phyloP scores from a whole-genome alignment of 2,797 vertebrate genomes.

The Lophius americanus region DNA sequence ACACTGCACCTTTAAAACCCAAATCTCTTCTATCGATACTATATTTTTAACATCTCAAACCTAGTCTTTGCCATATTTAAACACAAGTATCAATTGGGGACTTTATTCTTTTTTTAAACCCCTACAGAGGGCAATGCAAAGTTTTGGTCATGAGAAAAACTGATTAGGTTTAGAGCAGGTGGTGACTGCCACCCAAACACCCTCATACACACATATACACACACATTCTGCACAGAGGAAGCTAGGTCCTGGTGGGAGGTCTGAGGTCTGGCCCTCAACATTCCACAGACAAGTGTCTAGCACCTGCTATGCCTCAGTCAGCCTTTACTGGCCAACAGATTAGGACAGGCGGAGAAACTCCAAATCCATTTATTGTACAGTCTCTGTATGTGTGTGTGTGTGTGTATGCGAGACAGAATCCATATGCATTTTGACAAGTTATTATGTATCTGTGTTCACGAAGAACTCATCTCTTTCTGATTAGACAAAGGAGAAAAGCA shows the following conservation, averaged over 20 bases:
- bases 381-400: slow-evolving; percentile 28
- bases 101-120: background rate
- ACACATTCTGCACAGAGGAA: slow-evolving; percentile 55
- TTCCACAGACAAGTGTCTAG: slow-evolving; percentile 83
- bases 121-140: slow-evolving; percentile 21
- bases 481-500: background rate
- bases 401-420: background rate
- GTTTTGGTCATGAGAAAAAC: slow-evolving; percentile 49
- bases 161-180: slow-evolving; percentile 74
- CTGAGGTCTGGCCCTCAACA: slow-evolving; percentile 72
- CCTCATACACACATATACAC: slow-evolving; percentile 35
- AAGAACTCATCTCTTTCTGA: background rate
- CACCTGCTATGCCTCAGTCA: slow-evolving; percentile 79
- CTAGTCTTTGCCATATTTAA: background rate
- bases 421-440: slow-evolving; percentile 13
- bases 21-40: too few species aligned
- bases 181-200: slow-evolving; percentile 71
- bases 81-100: too few species aligned
- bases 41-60: background rate
- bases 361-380: slow-evolving; percentile 75
- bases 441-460: background rate
- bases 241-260: slow-evolving; percentile 77
- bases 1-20: too few species aligned
- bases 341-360: slow-evolving; percentile 69
- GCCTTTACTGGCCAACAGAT: slow-evolving; percentile 69